These are phyloP conservation scores for Eumaeus atala DNA, from an alignment of 1,140 invertebrate genomes.

Conservation along the genomic window DNA sequence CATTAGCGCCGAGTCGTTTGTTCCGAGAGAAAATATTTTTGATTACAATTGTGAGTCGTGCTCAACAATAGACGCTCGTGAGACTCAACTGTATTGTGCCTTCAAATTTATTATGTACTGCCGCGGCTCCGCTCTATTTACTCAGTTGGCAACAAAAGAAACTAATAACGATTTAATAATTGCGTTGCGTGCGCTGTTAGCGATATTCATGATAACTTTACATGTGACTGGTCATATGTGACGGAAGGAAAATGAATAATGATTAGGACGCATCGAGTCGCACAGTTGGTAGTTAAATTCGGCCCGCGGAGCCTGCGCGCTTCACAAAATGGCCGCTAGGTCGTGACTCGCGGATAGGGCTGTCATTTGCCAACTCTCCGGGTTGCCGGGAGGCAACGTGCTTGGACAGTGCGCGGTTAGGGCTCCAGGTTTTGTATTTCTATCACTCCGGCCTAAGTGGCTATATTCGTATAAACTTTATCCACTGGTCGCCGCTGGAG, in stretches of 20 bases:
- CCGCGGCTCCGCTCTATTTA: conserved; percentile 59
- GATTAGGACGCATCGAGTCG: conserved; percentile 18
- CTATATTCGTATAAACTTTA: no score
- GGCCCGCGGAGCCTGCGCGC: no score
- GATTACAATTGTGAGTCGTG: conserved; percentile 46
- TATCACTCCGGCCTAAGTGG: no score
- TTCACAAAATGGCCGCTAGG: neutral
- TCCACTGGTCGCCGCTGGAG: no score
- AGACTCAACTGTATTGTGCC: conserved; percentile 47
- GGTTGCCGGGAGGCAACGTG: no score
- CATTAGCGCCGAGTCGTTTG: conserved; percentile 41
- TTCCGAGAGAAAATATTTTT: conserved; percentile 55
- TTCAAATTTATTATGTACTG: conserved; percentile 61
- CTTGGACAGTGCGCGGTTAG: no score
- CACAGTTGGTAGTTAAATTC: conserved; percentile 20
- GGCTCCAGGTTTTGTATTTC: no score
- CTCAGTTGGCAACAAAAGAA: conserved; percentile 56
- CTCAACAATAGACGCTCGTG: conserved; percentile 50
- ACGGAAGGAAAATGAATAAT: conserved; percentile 30
- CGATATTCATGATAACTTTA: conserved; percentile 3
- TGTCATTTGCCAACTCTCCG: no score
- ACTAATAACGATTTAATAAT: conserved; percentile 64
- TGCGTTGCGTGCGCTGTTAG: conserved; percentile 28
- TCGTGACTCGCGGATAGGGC: no score
- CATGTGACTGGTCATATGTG: conserved; percentile 27